Base-by-base conservation (phyloP, 53 echinoderm and acorn worm species). In the Crossaster papposus region DNA sequence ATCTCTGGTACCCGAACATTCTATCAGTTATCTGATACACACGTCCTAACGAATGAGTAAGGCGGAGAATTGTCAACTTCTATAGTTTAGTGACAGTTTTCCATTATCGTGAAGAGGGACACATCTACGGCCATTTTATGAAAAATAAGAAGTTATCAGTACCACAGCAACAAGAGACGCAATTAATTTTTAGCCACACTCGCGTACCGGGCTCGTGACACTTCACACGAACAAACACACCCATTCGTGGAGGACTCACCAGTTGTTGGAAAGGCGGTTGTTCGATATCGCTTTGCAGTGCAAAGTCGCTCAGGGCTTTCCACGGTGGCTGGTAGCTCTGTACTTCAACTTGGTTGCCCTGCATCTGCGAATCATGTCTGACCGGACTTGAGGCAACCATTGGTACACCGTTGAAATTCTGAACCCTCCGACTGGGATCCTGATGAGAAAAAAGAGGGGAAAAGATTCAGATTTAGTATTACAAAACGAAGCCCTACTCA, bases 241-340 rank as follows among this genome's bases (percentile, higher is more conserved):
- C 17, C 58, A 44, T 44, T 44, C 44, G 44, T 44, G 44, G 68
- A 28, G 68, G 10, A 54, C 98, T 98, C 81, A 98, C 98, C 92
- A 98, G 90, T 93, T 98, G 98, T 90, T 98, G 98, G 93, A 98
- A 98, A 80, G 98, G 95, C 83, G 98, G 98, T 91, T 98, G 98
- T 82, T 98, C 98, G 65, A 98, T 94, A 81, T 98, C 98, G 82
- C 96, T 98, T 70, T 96, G 94, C 77, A 98, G 75, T 31, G 98
- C 96, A 88, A 98, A 98, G 92, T 98, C 98, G 62, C 96, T 98
- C 79, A 98, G 96, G 23, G 98, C 98, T 79, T 98, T 95, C 98
- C 98, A 98, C 0, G 98, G 95, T 2, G 98, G 98, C 65, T 98
- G 98, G 79, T 98, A 98, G 80, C 98, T 98, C 65, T 95, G 95